Percentiles rank a stretch among this genome's conserved stretches.
Evolutionary conservation across 2,113 vertebrate genomes (phyloP).

Genomic region (Hemiprocne comata): DNA sequence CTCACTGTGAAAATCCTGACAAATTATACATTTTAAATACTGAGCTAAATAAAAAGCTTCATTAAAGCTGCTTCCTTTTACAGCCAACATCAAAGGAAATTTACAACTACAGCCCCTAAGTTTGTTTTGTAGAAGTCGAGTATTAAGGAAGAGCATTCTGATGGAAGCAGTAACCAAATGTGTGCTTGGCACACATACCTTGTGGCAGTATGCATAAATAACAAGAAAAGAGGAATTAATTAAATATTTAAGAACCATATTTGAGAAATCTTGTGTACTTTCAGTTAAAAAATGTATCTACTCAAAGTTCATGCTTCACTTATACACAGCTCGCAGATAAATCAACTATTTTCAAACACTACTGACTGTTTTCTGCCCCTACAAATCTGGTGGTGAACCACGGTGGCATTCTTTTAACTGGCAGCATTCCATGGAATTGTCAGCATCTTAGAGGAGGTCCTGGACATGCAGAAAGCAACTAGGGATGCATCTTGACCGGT

Average conservation of each 20-base stretch:
- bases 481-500: background rate
- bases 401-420: background rate
- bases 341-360: background rate
- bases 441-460: background rate
- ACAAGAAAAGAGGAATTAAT: background rate
- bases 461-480: background rate
- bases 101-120: background rate
- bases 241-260: background rate
- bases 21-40: background rate
- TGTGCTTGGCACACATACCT: background rate
- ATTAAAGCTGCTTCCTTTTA: background rate
- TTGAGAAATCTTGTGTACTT: background rate
- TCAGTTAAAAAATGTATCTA: background rate
- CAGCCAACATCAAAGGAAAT: background rate
- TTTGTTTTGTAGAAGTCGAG: background rate
- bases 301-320: background rate
- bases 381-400: background rate
- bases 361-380: background rate
- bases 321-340: background rate
- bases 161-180: rapidly evolving
- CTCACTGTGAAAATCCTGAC: background rate
- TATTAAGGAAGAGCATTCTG: background rate
- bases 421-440: background rate
- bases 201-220: background rate
- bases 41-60: background rate